Conservation (phyloP, 2,797 vertebrate genomes). For the Aldrovandia affinis region DNA sequence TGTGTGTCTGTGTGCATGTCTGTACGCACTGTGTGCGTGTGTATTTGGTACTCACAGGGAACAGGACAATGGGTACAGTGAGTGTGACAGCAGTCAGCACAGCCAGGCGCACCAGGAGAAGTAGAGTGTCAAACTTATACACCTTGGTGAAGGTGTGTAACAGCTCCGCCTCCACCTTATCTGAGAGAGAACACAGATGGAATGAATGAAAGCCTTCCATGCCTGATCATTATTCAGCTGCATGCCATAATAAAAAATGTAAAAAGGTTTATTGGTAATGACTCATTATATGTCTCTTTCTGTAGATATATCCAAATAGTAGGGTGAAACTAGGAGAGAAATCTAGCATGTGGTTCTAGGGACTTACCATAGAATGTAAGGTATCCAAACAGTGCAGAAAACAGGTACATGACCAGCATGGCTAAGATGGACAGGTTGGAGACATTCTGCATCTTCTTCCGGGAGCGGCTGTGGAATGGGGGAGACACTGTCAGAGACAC, state of each 20-base stretch:
- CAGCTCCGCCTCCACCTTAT: constrained; percentile 91
- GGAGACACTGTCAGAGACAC: constrained; percentile 7
- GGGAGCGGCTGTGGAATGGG: constrained; percentile 76
- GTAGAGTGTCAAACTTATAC: constrained; percentile 85
- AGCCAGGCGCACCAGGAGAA: constrained; percentile 90
- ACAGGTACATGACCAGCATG: constrained; percentile 95
- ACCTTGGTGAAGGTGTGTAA: constrained; percentile 94
- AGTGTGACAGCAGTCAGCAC: constrained; percentile 93
- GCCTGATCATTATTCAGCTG: background rate
- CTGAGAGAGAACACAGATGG: constrained; percentile 59
- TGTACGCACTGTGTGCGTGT: background rate
- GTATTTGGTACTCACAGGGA: constrained; percentile 84
- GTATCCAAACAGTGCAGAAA: constrained; percentile 93
- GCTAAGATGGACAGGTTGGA: constrained; percentile 93
- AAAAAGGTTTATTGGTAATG: no score
- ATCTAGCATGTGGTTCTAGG: background rate
- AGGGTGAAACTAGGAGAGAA: constrained; percentile 56
- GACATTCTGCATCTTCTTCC: constrained; percentile 90
- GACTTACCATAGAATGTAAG: constrained; percentile 92
- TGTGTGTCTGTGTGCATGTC: background rate
- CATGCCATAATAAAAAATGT: background rate
- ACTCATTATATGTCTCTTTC: no score
- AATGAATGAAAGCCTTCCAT: background rate
- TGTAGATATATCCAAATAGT: background rate
- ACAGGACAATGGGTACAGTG: constrained; percentile 94